Base-by-base conservation (phyloP, 2,888 invertebrate species). In the Drosophila fulvimacula region DNA sequence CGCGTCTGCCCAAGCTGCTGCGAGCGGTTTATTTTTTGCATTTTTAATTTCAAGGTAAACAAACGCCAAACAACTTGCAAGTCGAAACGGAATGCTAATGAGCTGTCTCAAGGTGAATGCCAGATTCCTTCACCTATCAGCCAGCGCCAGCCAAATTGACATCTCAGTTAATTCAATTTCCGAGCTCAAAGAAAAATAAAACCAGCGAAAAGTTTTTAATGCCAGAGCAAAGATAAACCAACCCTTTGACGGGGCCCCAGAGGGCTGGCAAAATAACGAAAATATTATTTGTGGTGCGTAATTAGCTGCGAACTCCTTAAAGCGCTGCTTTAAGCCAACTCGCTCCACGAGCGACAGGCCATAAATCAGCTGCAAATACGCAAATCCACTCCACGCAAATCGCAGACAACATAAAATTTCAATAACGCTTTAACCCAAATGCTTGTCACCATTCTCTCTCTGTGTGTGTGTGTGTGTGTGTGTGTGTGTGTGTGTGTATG, bases 31-130 rank as follows among this genome's bases (percentile, higher is more conserved):
- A 13, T 52, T 56, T 85, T 89, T 87, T 90, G 85, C 90, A 89
- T 90, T 90, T 90, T 89, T 90, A 89, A 89, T 90, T 89, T 80
- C 70, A 79, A 90, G 90, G 90, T 90, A 89, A 89, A 90, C 79
- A 87, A 82, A 71, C 73, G 69, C 55, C 82, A 68, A 73, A 67
- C 69, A 72, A 87, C 69, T 81, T 64, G 48, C 59, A 52, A 70
- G 55, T 71, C 72, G 52, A 88, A 85, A 88, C 83, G 63, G 89
- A 85, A 85, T 85, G 73, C 83, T 89, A 89, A 85, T 85, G 86
- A 85, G 88, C 69, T 80, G 42, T 55, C 88, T 78, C 69, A 89
- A 89, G 84, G 89, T 89, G 66, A 79, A 70, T 15, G 10, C 36
- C 19, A 11, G 44, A n/a, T 10, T 41, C 41, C 34, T 32, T 38